phyloP scores from a whole-genome alignment of 37 sponge, comb jelly and placozoan species.

The Haliclona indistincta region DNA sequence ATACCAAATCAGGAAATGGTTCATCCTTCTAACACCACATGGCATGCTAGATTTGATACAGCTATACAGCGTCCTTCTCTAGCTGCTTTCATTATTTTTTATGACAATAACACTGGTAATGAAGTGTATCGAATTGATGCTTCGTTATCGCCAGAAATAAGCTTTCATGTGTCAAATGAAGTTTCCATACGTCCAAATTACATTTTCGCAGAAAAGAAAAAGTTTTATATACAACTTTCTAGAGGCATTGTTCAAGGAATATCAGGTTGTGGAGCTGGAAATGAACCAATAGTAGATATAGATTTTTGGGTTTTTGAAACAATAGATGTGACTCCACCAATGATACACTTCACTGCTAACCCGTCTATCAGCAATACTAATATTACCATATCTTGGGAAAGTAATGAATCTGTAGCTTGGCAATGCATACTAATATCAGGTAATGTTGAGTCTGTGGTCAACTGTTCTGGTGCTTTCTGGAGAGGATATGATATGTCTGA shows the following conservation, averaged over 20 bases:
- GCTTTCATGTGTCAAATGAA: neutral
- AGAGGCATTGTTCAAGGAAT: conserved; percentile 33
- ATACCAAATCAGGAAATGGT: conserved; percentile 7
- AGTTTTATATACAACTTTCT: conserved; percentile 15
- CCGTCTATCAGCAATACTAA: conserved; percentile 21
- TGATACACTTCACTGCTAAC: neutral
- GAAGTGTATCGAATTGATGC: conserved; percentile 29
- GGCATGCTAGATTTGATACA: conserved; percentile 13
- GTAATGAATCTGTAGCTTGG: conserved; percentile 33
- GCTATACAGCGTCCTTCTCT: conserved; percentile 25
- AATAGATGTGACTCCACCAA: conserved; percentile 35
- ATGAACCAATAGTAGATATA: conserved; percentile 35
- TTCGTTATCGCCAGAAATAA: conserved; percentile 26
- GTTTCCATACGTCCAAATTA: conserved; percentile 19
- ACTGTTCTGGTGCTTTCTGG: conserved; percentile 40
- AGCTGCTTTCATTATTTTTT: conserved; percentile 3
- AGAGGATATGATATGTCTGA: conserved; percentile 17
- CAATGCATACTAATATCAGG: neutral
- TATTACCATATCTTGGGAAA: conserved; percentile 17
- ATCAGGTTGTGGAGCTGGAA: conserved; percentile 29
- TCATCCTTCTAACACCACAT: conserved; percentile 26
- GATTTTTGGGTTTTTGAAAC: conserved; percentile 42
- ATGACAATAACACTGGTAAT: neutral
- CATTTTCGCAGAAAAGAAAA: conserved; percentile 11
- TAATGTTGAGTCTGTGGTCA: neutral